These are phyloP conservation scores for Drosophila eugracilis DNA, from an alignment of 1,140 invertebrate species.

Conservation along the genomic window DNA sequence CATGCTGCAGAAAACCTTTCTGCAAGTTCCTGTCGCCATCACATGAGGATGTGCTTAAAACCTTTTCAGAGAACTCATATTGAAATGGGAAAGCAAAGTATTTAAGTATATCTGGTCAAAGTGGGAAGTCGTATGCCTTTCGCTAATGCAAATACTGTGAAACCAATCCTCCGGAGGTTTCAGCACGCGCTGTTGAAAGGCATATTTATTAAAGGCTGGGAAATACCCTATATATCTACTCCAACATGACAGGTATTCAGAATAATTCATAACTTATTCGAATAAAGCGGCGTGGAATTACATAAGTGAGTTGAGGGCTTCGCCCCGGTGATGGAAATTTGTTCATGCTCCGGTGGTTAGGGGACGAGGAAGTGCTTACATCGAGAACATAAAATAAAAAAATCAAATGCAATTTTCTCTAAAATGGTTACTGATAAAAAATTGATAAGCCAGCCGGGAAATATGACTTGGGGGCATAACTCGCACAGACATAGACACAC, in stretches of 20 bases:
- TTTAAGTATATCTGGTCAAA: slow-evolving; percentile 42
- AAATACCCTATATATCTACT: not conserved
- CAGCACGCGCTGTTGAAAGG: slow-evolving; percentile 11
- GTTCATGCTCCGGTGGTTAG: slow-evolving; percentile 4
- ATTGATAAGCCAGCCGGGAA: slow-evolving; percentile 60
- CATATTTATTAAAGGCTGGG: not conserved
- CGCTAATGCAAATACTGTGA: slow-evolving; percentile 65
- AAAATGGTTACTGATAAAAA: slow-evolving; percentile 81
- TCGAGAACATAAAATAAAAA: slow-evolving; percentile 38
- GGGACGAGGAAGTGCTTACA: not conserved
- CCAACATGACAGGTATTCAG: slow-evolving; percentile 9
- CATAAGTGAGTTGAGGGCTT: slow-evolving; percentile 26
- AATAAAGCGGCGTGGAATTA: slow-evolving; percentile 33
- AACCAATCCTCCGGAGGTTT: slow-evolving; percentile 40
- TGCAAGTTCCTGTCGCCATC: slow-evolving; percentile 29
- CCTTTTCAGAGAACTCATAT: slow-evolving; percentile 10
- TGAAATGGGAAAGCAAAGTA: slow-evolving; percentile 19
- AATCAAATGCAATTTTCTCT: slow-evolving; percentile 76
- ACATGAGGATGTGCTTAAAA: slow-evolving; percentile 29
- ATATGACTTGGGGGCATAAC: slow-evolving; percentile 16
- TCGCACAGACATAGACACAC: slow-evolving; percentile 15
- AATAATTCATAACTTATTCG: slow-evolving; percentile 45
- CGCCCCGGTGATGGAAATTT: slow-evolving; percentile 1
- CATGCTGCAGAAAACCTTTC: slow-evolving; percentile 1
- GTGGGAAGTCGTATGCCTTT: slow-evolving; percentile 34